phyloP scores from a whole-genome alignment of 2,113 vertebrate genomes.

The Urocynchramus pylzowi region DNA sequence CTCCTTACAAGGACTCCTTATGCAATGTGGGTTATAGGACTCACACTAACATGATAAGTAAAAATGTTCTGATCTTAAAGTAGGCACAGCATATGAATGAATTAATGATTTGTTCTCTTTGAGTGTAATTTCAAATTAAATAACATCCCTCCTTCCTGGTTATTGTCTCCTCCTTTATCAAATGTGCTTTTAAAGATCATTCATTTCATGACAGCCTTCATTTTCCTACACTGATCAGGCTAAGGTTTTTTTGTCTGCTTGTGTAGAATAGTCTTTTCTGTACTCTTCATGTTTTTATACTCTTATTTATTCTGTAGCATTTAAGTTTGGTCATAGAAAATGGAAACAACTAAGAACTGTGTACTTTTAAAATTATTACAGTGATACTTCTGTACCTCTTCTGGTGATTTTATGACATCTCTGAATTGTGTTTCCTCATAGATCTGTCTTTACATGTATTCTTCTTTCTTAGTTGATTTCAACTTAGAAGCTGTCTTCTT shows the following conservation, averaged over 20 bases:
- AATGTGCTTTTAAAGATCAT: background rate
- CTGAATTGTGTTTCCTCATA: background rate
- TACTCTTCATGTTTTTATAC: background rate
- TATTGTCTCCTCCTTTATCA: background rate
- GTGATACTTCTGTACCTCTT: background rate
- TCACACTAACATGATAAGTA: background rate
- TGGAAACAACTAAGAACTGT: background rate
- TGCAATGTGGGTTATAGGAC: background rate
- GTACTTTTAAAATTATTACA: background rate
- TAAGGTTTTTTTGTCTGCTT: background rate
- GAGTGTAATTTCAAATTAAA: background rate
- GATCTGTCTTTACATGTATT: background rate
- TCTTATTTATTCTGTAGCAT: background rate
- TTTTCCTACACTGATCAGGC: background rate
- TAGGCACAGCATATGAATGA: background rate
- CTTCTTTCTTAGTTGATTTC: background rate
- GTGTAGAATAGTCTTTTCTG: background rate
- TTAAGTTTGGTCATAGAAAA: background rate
- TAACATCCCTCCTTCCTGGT: background rate
- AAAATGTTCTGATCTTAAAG: background rate
- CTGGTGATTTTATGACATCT: background rate
- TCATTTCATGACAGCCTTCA: background rate
- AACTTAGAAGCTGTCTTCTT: background rate
- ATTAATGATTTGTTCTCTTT: background rate
- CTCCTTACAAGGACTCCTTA: background rate